Percentiles rank a stretch among this genome's conserved stretches.
Evolutionary conservation across 2,888 invertebrate species (phyloP).

Genomic region (Mesoligia furuncula): DNA sequence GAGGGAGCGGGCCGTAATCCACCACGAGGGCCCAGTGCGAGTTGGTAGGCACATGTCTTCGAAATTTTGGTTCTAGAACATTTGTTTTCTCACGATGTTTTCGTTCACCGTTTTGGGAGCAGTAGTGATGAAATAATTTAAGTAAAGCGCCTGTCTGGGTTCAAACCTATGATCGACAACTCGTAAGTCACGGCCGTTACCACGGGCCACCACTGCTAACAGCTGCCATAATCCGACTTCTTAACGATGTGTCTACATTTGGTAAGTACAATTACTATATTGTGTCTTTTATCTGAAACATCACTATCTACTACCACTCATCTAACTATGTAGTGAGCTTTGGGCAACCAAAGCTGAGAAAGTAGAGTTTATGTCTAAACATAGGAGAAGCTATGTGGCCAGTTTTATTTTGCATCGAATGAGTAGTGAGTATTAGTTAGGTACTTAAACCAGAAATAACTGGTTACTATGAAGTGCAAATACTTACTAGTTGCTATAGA

Average conservation of each 20-base stretch:
- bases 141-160: too few species aligned
- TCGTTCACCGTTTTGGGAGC: too few species aligned
- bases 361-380: too few species aligned
- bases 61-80: too few species aligned
- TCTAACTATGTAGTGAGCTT: constrained; percentile 10
- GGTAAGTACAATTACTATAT: neutral
- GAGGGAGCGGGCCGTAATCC: neutral
- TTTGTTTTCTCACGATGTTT: too few species aligned
- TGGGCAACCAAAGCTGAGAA: neutral
- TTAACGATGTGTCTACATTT: constrained; percentile 19
- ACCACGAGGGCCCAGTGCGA: neutral
- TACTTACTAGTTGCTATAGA: neutral
- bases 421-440: neutral
- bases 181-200: too few species aligned
- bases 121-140: too few species aligned
- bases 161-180: too few species aligned
- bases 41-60: too few species aligned
- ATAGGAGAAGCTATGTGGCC: neutral
- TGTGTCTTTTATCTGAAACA: constrained; percentile 10
- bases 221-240: constrained; percentile 11
- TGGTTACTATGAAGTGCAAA: neutral
- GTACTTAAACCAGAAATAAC: neutral
- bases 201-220: too few species aligned
- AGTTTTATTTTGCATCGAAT: neutral
- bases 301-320: too few species aligned